Base-by-base conservation (phyloP, 1,140 invertebrate species). In the Zaprionus davidi region DNA sequence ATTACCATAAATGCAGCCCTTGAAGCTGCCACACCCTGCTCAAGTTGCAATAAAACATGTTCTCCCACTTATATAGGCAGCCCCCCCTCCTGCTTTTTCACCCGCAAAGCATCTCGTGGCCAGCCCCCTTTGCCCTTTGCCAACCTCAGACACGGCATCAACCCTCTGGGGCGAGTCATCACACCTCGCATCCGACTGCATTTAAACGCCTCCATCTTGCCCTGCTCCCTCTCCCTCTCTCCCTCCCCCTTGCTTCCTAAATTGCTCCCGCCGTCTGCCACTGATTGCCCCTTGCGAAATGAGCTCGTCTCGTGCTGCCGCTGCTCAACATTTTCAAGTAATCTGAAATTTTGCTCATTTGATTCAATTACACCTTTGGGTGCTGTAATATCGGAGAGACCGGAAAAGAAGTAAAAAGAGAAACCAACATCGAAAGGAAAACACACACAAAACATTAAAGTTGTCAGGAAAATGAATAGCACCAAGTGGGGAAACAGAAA, bases 331-430 rank as follows among this genome's bases (percentile, higher is more conserved):
- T 90, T 88, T 90, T 90, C 73, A 87, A 91, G 87, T 91, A 91
- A 90, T 91, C 79, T 83, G 60, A 81, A 91, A 91, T 79, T 83
- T 84, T 91, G 77, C 79, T 92, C 91, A 92, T 92, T 92, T 91
- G 84, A 92, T 92, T 92, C 91, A 92, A 92, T 92, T 92, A 92
- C 87, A 92, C 91, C 91, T 92, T 91, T 83, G 91, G 91, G 91
- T 92, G 90, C 83, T 92, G 90, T 92, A 92, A 92, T 90, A 85
- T 87, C 68, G 72, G 38, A 65, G 58, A 65, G 51, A 22, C 38
- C 53, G 62, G 38, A 36, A 34, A 31, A 66, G 28, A 31, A 67
- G 72, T 65, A 24, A 13, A 28, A 28, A 38, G 11, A 74, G 55
- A 49, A 58, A 38, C 15, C 38, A 41, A n/a, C 38, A 17, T 7